Evolutionary conservation across 1,140 invertebrate genomes (phyloP).

Genomic region (Archegozetes longisetosus): DNA sequence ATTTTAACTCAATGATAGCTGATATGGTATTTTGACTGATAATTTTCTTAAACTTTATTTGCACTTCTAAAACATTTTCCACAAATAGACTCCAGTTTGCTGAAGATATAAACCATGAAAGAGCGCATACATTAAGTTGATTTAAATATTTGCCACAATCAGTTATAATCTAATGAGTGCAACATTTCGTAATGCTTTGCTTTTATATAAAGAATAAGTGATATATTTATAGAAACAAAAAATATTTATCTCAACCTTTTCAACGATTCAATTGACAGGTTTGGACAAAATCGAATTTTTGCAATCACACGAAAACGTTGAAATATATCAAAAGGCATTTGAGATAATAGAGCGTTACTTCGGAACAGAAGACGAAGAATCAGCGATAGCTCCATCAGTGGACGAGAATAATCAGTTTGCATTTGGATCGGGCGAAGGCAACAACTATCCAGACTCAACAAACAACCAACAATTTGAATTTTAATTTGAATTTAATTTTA

Average conservation of each 20-base stretch:
- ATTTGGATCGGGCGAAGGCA: neutral
- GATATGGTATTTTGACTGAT: too few species aligned
- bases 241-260: too few species aligned
- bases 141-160: too few species aligned
- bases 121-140: too few species aligned
- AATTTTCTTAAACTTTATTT: too few species aligned
- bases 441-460: too few species aligned
- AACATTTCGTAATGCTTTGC: neutral
- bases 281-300: conserved; percentile 94
- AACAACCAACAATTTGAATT: neutral
- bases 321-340: conserved; percentile 90
- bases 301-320: conserved; percentile 87
- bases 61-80: too few species aligned
- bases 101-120: too few species aligned
- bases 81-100: too few species aligned
- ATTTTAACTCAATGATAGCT: too few species aligned
- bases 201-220: neutral
- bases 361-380: conserved; percentile 66
- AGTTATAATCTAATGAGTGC: too few species aligned
- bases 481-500: neutral
- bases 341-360: conserved; percentile 94
- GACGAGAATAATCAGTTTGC: conserved; percentile 47
- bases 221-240: too few species aligned
- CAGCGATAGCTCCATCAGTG: conserved; percentile 54
- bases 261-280: conserved; percentile 39